Evolutionary conservation across 2,888 invertebrate genomes (phyloP).

Genomic region (Eilema caniola): DNA sequence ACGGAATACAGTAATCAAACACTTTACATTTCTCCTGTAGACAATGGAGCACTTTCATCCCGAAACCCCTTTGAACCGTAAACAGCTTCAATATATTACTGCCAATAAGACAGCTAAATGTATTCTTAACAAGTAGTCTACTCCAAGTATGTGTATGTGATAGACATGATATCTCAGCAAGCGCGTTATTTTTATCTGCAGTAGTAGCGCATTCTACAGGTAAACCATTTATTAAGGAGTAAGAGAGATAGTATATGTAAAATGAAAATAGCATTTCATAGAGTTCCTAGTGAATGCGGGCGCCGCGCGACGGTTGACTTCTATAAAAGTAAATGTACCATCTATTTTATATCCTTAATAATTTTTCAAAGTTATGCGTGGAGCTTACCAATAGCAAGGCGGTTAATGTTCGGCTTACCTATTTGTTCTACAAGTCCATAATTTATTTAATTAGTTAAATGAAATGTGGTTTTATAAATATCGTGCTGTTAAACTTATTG

Average conservation of each 20-base stretch:
- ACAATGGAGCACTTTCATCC: not conserved
- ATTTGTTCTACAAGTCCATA: too few species aligned
- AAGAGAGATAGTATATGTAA: not conserved
- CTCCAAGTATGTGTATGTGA: too few species aligned
- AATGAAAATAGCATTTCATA: not conserved
- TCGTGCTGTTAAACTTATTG: too few species aligned
- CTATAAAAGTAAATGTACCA: not conserved
- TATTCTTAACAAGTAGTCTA: too few species aligned
- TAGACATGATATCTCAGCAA: not conserved
- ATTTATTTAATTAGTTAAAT: too few species aligned
- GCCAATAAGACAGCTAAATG: not conserved
- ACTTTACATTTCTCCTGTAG: constrained; percentile 1
- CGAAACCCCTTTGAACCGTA: not conserved
- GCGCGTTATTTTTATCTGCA: not conserved
- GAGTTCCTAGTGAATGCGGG: too few species aligned
- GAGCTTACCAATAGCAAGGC: too few species aligned
- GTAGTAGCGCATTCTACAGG: not conserved
- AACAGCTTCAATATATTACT: not conserved
- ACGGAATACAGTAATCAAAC: not conserved
- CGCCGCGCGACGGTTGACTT: too few species aligned
- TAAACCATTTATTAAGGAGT: not conserved
- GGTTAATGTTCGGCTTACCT: too few species aligned
- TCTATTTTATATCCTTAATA: not conserved
- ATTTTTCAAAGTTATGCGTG: too few species aligned
- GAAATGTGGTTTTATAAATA: too few species aligned